Conservation (phyloP, 2,113 vertebrate species). For the Ophthalmotilapia sp. region DNA sequence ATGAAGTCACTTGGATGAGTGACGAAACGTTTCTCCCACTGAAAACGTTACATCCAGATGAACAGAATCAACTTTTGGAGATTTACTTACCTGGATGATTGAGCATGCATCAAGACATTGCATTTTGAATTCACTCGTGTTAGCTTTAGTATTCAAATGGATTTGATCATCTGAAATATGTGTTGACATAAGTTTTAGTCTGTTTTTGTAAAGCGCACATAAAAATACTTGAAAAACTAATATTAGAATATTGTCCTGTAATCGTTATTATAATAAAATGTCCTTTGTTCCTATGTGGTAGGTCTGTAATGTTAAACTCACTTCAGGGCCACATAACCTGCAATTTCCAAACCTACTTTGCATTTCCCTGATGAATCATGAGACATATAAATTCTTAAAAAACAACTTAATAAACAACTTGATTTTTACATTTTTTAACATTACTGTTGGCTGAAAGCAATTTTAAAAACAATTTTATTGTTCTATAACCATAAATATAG, state of each 20-base stretch:
- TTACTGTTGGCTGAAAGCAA: not conserved
- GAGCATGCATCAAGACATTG: not conserved
- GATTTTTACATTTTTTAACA: not conserved
- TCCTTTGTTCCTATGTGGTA: not conserved
- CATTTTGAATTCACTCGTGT: not conserved
- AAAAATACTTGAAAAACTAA: not conserved
- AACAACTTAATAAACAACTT: not conserved
- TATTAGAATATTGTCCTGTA: not conserved
- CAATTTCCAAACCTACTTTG: not conserved
- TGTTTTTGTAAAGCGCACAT: not conserved
- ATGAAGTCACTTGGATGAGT: not conserved
- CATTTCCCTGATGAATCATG: not conserved
- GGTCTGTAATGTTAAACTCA: not conserved
- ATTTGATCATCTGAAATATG: not conserved
- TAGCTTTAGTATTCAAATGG: not conserved
- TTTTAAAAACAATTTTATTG: not conserved
- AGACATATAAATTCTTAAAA: not conserved
- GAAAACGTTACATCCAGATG: not conserved
- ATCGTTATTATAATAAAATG: not conserved
- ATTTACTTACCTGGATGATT: not conserved
- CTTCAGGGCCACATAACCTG: not conserved
- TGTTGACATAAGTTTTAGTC: not conserved
- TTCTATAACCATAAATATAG: not conserved
- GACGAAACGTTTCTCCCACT: fast-evolving
- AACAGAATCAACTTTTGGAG: not conserved